phyloP scores from a whole-genome alignment of 2,888 invertebrate species.

The Cataglyphis rosenhaueri region DNA sequence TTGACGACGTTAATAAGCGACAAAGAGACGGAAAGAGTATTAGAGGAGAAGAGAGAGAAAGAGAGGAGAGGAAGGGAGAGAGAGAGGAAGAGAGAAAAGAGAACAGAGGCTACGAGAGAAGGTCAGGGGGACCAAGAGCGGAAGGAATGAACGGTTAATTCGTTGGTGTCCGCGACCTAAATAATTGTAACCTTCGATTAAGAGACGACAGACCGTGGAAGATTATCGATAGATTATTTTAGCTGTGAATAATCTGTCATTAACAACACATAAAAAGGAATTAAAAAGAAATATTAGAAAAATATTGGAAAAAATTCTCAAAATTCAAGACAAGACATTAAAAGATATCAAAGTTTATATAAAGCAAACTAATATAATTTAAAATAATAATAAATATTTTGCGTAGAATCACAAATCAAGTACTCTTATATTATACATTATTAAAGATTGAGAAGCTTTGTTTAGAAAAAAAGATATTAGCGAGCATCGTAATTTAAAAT shows the following conservation, averaged over 20 bases:
- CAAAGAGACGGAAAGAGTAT: slow-evolving; percentile 5
- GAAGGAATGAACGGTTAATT: slow-evolving; percentile 81
- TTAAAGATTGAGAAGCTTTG: background rate
- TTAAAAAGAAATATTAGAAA: background rate
- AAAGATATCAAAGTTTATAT: background rate
- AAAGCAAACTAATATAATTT: background rate
- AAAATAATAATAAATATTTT: background rate
- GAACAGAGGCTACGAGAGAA: slow-evolving; percentile 51
- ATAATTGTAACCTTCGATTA: slow-evolving; percentile 81
- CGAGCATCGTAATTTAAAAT: background rate
- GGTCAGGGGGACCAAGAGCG: slow-evolving; percentile 76
- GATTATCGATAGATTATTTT: slow-evolving; percentile 74
- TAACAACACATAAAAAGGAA: background rate
- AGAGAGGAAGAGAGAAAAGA: slow-evolving; percentile 50
- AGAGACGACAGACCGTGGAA: slow-evolving; percentile 77
- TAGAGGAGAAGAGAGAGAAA: slow-evolving; percentile 3
- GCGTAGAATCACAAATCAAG: background rate
- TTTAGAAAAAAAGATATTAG: background rate
- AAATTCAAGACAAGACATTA: background rate
- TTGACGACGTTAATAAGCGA: slow-evolving; percentile 17
- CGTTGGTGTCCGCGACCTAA: slow-evolving; percentile 82
- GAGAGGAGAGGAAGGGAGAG: slow-evolving; percentile 29
- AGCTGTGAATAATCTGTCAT: background rate
- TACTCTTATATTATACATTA: background rate
- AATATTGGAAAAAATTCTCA: background rate